Evolutionary conservation across 2,113 vertebrate genomes (phyloP).

Genomic region (Crypturellus undulatus): DNA sequence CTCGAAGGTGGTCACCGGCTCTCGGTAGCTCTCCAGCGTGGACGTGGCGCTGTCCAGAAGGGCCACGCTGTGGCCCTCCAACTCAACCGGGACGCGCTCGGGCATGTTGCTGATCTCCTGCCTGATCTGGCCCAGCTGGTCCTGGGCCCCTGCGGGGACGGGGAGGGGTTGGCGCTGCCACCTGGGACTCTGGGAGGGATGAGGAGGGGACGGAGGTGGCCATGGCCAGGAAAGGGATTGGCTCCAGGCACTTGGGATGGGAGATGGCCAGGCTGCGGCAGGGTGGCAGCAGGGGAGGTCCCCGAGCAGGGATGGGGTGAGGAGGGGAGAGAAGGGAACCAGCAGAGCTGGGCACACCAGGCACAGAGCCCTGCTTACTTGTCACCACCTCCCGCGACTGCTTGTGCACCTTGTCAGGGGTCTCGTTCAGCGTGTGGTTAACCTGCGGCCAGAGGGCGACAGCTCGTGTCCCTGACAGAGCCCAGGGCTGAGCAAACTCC

Average conservation of each 20-base stretch:
- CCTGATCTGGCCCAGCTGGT: slow-evolving; percentile 58
- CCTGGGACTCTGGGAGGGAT: background rate
- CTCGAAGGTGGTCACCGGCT: background rate
- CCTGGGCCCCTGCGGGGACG: slow-evolving; percentile 66
- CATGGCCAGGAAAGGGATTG: too few species aligned
- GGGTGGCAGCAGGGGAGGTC: background rate
- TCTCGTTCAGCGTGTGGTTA: slow-evolving; percentile 57
- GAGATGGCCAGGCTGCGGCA: background rate
- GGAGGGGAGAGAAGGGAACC: background rate
- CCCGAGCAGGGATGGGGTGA: background rate
- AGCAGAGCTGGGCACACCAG: background rate
- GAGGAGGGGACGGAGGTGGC: background rate
- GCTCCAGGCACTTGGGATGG: background rate
- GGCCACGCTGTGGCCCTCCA: background rate
- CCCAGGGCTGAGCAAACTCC: background rate
- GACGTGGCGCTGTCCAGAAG: background rate
- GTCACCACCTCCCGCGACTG: slow-evolving; percentile 69
- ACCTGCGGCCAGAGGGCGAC: slow-evolving; percentile 56
- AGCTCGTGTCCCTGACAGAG: background rate
- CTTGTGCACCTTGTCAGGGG: slow-evolving; percentile 71
- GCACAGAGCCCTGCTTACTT: slow-evolving; percentile 70
- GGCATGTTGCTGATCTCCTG: slow-evolving; percentile 57
- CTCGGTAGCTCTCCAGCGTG: background rate
- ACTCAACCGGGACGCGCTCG: background rate
- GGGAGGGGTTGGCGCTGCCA: background rate